Conservation (phyloP, 2,888 invertebrate species). For the Ochropacha duplaris region DNA sequence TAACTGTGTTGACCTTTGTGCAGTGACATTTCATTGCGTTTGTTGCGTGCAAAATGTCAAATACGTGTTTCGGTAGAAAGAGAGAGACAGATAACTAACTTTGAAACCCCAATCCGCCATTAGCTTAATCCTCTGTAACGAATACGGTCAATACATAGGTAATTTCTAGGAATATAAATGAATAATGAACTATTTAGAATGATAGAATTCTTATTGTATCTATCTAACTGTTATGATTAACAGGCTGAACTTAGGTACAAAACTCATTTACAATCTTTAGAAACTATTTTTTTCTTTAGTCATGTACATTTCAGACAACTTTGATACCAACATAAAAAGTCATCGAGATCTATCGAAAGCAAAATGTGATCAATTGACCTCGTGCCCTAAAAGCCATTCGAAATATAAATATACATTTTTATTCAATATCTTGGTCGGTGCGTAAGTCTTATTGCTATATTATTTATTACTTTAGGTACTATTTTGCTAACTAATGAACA, state of each 20-base stretch:
- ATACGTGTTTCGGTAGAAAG: constrained; percentile 61
- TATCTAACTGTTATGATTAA: no score
- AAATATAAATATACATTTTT: not conserved
- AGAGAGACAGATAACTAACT: constrained; percentile 40
- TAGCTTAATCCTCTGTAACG: not conserved
- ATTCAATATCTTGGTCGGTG: not conserved
- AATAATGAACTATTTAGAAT: not conserved
- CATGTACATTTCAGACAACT: no score
- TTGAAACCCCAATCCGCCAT: not conserved
- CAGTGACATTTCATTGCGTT: constrained; percentile 64
- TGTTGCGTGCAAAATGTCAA: constrained; percentile 73
- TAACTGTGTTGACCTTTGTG: constrained; percentile 52
- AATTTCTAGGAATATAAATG: not conserved
- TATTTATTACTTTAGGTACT: not conserved
- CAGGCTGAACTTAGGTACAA: not conserved
- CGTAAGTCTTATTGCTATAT: not conserved
- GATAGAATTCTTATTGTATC: no score
- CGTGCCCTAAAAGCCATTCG: not conserved
- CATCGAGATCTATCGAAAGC: not conserved
- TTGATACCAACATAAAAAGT: not conserved
- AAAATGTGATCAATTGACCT: not conserved
- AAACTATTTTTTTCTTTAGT: no score
- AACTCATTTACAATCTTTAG: not conserved
- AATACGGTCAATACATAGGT: not conserved
- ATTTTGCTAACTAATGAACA: not conserved